These are phyloP conservation scores for Borostomias antarcticus DNA, from an alignment of 2,797 vertebrate species.

Conservation along the genomic window DNA sequence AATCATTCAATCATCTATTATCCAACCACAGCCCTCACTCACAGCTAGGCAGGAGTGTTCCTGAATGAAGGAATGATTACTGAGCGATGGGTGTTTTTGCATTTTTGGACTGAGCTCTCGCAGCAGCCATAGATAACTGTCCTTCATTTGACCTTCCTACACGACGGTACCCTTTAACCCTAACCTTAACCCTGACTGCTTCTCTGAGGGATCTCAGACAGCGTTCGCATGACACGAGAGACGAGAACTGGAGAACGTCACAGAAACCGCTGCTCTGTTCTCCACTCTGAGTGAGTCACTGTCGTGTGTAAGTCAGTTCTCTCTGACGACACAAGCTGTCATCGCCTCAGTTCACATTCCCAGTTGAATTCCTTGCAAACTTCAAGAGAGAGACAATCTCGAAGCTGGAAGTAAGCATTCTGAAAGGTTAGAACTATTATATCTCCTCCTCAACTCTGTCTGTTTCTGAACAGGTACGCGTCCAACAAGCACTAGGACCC, in stretches of 20 bases:
- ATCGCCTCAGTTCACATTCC: constrained; percentile 55
- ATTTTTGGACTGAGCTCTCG: constrained; percentile 9
- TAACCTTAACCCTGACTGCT: no score
- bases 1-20: no score
- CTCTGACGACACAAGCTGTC: constrained; percentile 55
- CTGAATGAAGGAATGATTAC: constrained; percentile 15
- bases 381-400: neutral
- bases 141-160: constrained; percentile 23
- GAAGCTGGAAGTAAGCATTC: neutral
- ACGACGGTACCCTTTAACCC: no score
- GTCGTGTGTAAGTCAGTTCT: constrained; percentile 43
- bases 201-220: constrained; percentile 25
- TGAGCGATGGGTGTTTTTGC: neutral
- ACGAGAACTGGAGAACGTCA: neutral
- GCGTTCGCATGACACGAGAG: constrained; percentile 20
- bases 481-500: no score
- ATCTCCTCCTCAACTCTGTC: no score
- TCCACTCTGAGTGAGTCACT: constrained; percentile 52
- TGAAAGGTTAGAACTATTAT: neutral
- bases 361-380: constrained; percentile 49
- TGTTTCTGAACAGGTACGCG: no score
- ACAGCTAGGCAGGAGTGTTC: no score
- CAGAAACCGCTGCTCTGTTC: neutral
- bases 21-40: no score
- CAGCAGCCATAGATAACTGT: constrained; percentile 24